Evolutionary conservation across 2,797 vertebrate species (phyloP), one percentile per base, ranked within the genome.

Genomic region (Intellagama lesueurii): DNA sequence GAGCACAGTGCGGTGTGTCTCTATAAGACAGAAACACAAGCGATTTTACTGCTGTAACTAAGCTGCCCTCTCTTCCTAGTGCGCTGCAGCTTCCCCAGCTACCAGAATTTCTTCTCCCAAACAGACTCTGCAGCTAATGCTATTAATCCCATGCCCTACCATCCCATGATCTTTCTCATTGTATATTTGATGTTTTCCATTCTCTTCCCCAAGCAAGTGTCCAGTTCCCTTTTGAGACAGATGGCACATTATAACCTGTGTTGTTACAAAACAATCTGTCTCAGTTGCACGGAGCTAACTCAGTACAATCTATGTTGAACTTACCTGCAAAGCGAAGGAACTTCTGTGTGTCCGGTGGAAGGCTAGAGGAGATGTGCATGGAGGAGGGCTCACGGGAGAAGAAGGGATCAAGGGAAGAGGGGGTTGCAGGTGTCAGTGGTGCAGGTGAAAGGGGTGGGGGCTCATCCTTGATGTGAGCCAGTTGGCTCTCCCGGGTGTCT

Each of bases 281-380:
- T 52, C 4, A 35, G 30, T 69, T 69, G 14, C 66, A 7, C 68
- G 26, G 7, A n/a, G 22, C 4, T 19, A 26, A 1, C 26, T 7
- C 2, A 52, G 9, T 16, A 24, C 2, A 0, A 4, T 35, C 75
- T n/a, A 68, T 3, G 28, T 32, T 24, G 72, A 40, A 24, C 96
- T 96, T 91, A 99, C 98, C 98, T 60, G 98, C 98, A 93, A 99
- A 99, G 72, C 98, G 98, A 88, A 99, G 98, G 94, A 99, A 99
- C 95, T 99, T 99, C 97, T 99, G 98, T 24, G 98, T 99, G 95
- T 99, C 98, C 6, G 98, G 98, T 88, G 98, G 98, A 93, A 99
- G 96, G 93, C 98, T 99, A 94, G 98, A 98, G 87, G 98, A 99
- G 93, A 99, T 99, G 94, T 99, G 98, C 98, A 99, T 99, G 95